Evolutionary conservation across 1,140 invertebrate genomes (phyloP), one percentile per base, ranked within the genome.

Genomic region (Euura lappo): DNA sequence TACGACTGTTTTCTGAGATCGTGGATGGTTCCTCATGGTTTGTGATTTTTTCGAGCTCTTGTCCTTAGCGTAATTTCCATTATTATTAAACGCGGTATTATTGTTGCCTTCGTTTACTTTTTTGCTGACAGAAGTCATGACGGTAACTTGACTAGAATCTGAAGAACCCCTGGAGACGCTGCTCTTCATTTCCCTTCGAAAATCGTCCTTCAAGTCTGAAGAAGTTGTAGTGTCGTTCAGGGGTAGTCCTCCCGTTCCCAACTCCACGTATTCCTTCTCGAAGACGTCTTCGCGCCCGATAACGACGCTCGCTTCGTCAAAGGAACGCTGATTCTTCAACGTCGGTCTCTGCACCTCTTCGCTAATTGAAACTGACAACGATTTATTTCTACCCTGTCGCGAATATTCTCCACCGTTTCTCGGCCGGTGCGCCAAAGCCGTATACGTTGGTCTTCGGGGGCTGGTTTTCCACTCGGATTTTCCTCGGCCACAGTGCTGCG

Each of bases 81-180:
- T n/a, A n/a, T 11, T 11, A 60, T 60, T 60, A n/a, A 60, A 60
- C 2, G 51, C 71, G 0, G 74, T 43, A 44, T 79, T 82, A 28
- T 83, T 84, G 71, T 82, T 80, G 5, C 74, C 78, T 28, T 84
- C 80, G 65, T 82, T 79, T 70, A 81, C 79, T 46, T 76, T 78
- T 46, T 83, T 83, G 44, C 84, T 85, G 43, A 87, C 76, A 8
- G 84, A 85, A 43, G 86, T 84, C 69, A 88, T 78, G 46, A 85
- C 45, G 0, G 86, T 89, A 42, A 84, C 78, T 74, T 88, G 89
- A 44, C 83, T 85, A 45, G 84, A 82, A 44, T 82, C 80, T 5
- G 84, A 83, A 5, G 80, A 79, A 8, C 82, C 81, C 13, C 83
- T 80, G 0, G 80, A 80, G 6, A 77, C 66, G 47, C 74, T 78